Conservation (phyloP, 2,888 invertebrate species). For the Atethmia centrago region DNA sequence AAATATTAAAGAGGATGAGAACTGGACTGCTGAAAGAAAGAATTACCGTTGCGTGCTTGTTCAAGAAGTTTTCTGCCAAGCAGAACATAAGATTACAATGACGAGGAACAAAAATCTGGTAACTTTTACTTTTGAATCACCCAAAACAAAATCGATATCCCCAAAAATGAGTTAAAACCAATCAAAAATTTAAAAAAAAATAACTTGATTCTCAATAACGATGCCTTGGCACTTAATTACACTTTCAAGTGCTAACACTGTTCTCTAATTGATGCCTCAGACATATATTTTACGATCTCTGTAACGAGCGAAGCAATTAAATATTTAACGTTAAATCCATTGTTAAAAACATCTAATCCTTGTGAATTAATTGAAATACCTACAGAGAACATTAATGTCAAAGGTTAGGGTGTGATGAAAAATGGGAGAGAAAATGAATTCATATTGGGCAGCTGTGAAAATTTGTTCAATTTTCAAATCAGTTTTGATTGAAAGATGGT, state of each 20-base stretch:
- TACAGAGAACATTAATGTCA: conserved; percentile 62
- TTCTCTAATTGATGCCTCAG: conserved; percentile 80
- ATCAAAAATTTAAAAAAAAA: conserved; percentile 59
- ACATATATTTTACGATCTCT: conserved; percentile 77
- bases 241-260: conserved; percentile 77
- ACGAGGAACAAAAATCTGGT: neutral
- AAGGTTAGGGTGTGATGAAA: conserved; percentile 62
- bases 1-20: conserved; percentile 8
- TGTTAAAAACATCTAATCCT: conserved; percentile 69
- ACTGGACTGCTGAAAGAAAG: neutral
- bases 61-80: neutral
- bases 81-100: neutral
- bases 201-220: conserved; percentile 75
- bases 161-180: conserved; percentile 9
- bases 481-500: conserved; percentile 47
- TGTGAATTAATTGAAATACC: conserved; percentile 71
- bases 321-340: conserved; percentile 74
- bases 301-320: conserved; percentile 78
- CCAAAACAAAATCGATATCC: neutral
- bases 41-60: neutral
- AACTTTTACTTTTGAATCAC: neutral
- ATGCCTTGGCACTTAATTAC: conserved; percentile 76
- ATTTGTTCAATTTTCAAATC: conserved; percentile 53
- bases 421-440: conserved; percentile 47
- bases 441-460: conserved; percentile 29